Evolutionary conservation across 2,113 vertebrate genomes (phyloP).

Genomic region (Larimichthys polyactis): DNA sequence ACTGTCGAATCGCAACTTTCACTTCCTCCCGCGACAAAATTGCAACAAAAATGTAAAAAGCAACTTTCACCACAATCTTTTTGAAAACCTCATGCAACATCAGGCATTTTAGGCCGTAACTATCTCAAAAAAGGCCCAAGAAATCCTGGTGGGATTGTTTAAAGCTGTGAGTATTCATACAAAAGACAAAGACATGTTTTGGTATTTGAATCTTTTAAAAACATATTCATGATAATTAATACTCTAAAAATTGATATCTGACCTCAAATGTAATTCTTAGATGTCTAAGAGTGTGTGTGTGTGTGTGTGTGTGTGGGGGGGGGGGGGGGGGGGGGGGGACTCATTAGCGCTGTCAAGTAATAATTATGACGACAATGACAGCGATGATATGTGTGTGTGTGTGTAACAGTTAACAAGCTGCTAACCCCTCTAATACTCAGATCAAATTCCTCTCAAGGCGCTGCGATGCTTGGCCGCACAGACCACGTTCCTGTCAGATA

Average conservation of each 20-base stretch:
- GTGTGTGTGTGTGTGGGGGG: too few species aligned
- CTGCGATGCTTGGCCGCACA: constrained; percentile 22
- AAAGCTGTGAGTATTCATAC: neutral
- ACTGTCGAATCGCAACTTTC: too few species aligned
- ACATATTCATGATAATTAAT: neutral
- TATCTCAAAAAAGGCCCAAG: too few species aligned
- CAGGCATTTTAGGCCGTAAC: too few species aligned
- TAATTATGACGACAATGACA: constrained; percentile 12
- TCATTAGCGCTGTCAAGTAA: neutral
- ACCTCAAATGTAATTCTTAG: neutral
- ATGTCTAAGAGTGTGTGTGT: neutral
- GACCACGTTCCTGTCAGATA: constrained; percentile 21
- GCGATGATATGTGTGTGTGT: constrained; percentile 1
- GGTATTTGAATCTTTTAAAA: neutral
- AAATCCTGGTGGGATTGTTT: too few species aligned
- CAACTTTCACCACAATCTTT: too few species aligned
- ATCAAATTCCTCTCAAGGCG: constrained; percentile 57
- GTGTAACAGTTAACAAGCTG: constrained; percentile 60
- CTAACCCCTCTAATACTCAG: constrained; percentile 55
- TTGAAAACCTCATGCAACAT: too few species aligned
- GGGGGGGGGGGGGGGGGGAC: too few species aligned
- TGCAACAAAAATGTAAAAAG: too few species aligned
- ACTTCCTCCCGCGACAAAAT: too few species aligned
- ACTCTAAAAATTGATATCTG: neutral
- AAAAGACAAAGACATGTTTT: neutral